phyloP scores from a whole-genome alignment of 2,888 invertebrate genomes.

The Ommatoiulus sabulosus region DNA sequence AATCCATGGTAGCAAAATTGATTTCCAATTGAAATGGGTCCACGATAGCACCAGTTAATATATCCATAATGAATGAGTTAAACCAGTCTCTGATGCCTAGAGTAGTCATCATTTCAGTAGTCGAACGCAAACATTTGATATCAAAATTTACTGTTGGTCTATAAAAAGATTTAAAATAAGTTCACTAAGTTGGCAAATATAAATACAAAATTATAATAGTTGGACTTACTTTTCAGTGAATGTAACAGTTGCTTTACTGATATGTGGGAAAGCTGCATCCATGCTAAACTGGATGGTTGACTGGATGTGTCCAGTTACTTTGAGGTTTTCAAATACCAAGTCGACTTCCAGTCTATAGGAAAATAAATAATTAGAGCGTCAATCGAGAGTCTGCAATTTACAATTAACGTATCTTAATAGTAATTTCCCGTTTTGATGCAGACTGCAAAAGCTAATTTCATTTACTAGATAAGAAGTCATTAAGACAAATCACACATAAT shows the following conservation, averaged over 20 bases:
- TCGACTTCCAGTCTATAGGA: conserved; percentile 65
- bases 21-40: conserved; percentile 64
- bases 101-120: conserved; percentile 65
- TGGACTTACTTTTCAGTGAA: conserved; percentile 68
- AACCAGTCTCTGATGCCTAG: conserved; percentile 66
- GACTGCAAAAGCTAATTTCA: no score
- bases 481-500: no score
- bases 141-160: conserved; percentile 72
- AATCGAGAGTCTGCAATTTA: no score
- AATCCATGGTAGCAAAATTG: conserved; percentile 62
- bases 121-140: conserved; percentile 69
- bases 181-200: no score
- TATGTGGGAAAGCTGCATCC: conserved; percentile 71
- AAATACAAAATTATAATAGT: not conserved
- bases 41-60: conserved; percentile 66
- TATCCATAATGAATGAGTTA: conserved; percentile 71
- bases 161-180: conserved; percentile 32
- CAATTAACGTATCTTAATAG: no score
- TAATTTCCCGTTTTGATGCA: no score
- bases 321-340: conserved; percentile 70
- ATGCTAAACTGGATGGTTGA: conserved; percentile 69
- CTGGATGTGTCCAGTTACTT: conserved; percentile 70
- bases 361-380: conserved; percentile 15
- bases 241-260: conserved; percentile 69
- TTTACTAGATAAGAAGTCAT: no score